phyloP scores from a whole-genome alignment of 1,140 invertebrate genomes.

The Pachypsylla venusta region DNA sequence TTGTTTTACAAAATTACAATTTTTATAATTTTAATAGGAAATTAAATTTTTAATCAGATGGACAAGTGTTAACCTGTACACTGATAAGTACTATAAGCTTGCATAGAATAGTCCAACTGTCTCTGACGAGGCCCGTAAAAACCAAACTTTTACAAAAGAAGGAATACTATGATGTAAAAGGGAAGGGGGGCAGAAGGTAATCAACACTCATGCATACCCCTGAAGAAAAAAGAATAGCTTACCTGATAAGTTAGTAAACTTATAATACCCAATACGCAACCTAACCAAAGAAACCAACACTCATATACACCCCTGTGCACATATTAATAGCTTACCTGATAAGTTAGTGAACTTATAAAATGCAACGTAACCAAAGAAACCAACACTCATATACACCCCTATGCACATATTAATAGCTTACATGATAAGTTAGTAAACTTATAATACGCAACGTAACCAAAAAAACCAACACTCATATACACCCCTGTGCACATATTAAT shows the following conservation, averaged over 20 bases:
- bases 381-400: constrained; percentile 68
- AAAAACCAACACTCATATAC: constrained; percentile 75
- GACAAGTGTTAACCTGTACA: no score
- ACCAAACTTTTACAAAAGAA: no score
- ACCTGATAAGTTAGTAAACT: constrained; percentile 48
- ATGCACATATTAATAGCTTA: constrained; percentile 73
- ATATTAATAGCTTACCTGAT: constrained; percentile 87
- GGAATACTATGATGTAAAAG: no score
- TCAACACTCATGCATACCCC: constrained; percentile 74
- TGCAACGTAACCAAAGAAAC: constrained; percentile 89
- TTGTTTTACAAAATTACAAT: no score
- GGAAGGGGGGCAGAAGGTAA: no score
- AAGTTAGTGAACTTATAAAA: no score
- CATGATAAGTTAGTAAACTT: constrained; percentile 48
- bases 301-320: constrained; percentile 71
- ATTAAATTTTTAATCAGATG: no score
- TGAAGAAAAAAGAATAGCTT: constrained; percentile 76
- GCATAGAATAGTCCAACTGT: no score
- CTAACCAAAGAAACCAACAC: constrained; percentile 89
- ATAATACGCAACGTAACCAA: constrained; percentile 88
- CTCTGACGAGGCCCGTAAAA: no score
- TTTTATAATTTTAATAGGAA: no score
- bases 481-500: constrained; percentile 83
- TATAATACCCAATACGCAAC: constrained; percentile 58
- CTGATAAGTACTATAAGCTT: no score